These are phyloP conservation scores for Tachystola acroxantha DNA, from an alignment of 2,888 invertebrate species.

Conservation along the genomic window DNA sequence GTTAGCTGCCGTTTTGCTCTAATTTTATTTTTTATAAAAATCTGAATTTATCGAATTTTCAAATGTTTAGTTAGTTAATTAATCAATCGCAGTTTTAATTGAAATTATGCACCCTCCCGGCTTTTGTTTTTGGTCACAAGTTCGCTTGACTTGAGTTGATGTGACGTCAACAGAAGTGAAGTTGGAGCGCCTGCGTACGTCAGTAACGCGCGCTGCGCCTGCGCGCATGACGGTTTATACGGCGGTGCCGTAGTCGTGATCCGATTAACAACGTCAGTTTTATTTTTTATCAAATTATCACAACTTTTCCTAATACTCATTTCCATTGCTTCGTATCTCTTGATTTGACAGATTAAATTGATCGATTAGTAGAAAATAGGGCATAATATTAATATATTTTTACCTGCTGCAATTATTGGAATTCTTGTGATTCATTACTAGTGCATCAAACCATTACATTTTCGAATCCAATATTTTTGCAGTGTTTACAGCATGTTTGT, in stretches of 20 bases:
- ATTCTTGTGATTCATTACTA: slow-evolving; percentile 33
- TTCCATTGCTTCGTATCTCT: slow-evolving; percentile 35
- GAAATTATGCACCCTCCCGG: slow-evolving; percentile 33
- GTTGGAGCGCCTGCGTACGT: slow-evolving; percentile 65
- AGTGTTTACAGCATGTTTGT: slow-evolving; percentile 13
- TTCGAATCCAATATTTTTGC: slow-evolving; percentile 16
- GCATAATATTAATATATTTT: not conserved
- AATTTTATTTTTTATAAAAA: no score
- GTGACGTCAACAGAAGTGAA: slow-evolving; percentile 56
- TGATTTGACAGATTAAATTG: slow-evolving; percentile 36
- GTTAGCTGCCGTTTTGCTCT: no score
- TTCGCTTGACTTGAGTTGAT: slow-evolving; percentile 12
- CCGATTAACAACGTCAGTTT: slow-evolving; percentile 77
- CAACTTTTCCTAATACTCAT: slow-evolving; percentile 7
- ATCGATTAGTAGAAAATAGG: no score
- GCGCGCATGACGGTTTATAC: slow-evolving; percentile 75
- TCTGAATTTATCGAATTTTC: no score
- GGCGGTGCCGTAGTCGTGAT: slow-evolving; percentile 76
- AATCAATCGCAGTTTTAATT: no score
- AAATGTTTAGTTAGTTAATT: no score
- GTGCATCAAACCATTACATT: slow-evolving; percentile 31
- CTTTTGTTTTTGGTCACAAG: slow-evolving; percentile 11
- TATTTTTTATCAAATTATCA: slow-evolving; percentile 34
- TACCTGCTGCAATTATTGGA: slow-evolving; percentile 19
- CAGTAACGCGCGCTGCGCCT: slow-evolving; percentile 74